Base-by-base conservation (phyloP, 2,888 invertebrate species). In the Cephus rjabovi region DNA sequence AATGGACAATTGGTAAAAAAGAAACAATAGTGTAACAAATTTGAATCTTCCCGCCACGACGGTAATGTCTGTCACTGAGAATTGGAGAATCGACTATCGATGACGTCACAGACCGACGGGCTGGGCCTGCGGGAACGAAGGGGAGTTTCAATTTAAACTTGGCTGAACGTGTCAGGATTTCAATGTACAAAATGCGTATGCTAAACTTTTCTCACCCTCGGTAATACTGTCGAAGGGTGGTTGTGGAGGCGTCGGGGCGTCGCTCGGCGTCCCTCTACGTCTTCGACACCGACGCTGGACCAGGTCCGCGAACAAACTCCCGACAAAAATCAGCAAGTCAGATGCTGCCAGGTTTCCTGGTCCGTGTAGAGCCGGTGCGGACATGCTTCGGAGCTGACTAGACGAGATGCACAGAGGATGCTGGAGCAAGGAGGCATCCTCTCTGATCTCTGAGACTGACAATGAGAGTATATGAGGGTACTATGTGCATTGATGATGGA, bases 251-350 rank as follows among this genome's bases (percentile, higher is more conserved):
- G 34, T 37, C 56, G 68, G 76, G 68, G 76, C 69, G 34, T n/a
- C 76, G 78, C 77, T 71, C 77, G 76, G 74, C 79, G 74, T 84
- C 80, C 82, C 81, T 73, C 81, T 78, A 81, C 81, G 80, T 84
- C 84, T 83, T 84, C 81, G 82, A 81, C 78, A 77, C 79, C 79
- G 82, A 82, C 84, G 82, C 77, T 79, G 86, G 85, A 86, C 86
- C 85, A 80, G 81, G 84, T 83, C 79, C 76, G 69, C 75, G 77
- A 76, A 79, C 74, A 77, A 78, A 75, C 74, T 73, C 68, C 75
- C 73, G 77, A 74, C n/a, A 87, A 87, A 89, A 90, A 90, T 90
- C 89, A 90, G 89, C 90, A 90, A 90, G 88, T 90, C 89, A 88
- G 89, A 90, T 90, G 82, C 78, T 15, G 40, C 40, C 15, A 40